phyloP scores from a whole-genome alignment of 2,888 invertebrate genomes.

The Cyrtodaria siliqua region DNA sequence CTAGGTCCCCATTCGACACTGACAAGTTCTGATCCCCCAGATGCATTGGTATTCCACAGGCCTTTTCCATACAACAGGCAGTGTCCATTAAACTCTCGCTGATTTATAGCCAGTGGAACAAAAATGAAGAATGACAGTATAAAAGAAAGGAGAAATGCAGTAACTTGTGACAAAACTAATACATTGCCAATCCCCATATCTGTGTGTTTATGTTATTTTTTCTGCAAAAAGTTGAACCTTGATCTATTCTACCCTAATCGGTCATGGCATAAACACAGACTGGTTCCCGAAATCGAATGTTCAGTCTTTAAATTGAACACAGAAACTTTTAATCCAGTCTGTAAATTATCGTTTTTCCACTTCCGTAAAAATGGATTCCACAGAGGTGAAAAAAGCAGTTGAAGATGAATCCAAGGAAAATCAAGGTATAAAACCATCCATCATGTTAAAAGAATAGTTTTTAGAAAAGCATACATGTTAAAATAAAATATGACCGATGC shows the following conservation, averaged over 20 bases:
- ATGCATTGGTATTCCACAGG: conserved; percentile 92
- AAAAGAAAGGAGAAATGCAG: conserved; percentile 94
- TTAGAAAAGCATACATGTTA: no score
- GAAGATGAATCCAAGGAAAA: no score
- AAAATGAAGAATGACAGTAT: conserved; percentile 95
- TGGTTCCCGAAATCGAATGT: background rate
- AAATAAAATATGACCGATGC: no score
- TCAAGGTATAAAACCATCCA: no score
- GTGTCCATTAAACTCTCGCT: conserved; percentile 94
- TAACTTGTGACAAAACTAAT: conserved; percentile 93
- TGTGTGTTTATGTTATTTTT: background rate
- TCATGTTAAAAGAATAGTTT: no score
- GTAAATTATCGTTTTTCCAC: no score
- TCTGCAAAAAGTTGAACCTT: background rate
- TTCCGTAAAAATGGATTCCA: no score
- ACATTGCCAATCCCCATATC: conserved; percentile 86
- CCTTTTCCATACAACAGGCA: conserved; percentile 96
- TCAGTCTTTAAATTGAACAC: no score
- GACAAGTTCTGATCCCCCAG: conserved; percentile 85
- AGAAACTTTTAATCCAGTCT: no score
- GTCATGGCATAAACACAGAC: conserved; percentile 9
- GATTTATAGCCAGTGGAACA: conserved; percentile 94
- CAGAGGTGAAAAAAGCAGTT: no score
- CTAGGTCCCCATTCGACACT: conserved; percentile 94
- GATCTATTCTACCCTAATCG: background rate